Evolutionary conservation across 2,888 invertebrate species (phyloP).

Genomic region (Agrilus biguttatus): DNA sequence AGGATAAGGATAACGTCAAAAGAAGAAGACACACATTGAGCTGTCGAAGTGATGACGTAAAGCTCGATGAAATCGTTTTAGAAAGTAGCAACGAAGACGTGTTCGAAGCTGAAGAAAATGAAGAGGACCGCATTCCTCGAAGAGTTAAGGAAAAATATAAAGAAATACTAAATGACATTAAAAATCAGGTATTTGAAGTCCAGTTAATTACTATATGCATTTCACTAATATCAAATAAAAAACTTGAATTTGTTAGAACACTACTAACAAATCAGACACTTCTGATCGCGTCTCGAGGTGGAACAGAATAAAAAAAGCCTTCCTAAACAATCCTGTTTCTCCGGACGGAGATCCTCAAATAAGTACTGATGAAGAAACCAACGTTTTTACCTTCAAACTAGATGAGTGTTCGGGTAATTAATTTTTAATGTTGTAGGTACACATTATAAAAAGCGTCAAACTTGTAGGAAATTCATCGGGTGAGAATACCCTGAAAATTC

Average conservation of each 20-base stretch:
- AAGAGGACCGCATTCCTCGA: constrained; percentile 16
- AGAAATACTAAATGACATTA: constrained; percentile 16
- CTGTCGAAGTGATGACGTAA: constrained; percentile 25
- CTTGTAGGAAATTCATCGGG: no score
- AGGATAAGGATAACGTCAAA: no score
- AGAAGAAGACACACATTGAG: constrained; percentile 34
- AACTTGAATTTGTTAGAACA: background rate
- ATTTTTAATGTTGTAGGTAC: no score
- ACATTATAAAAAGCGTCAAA: no score
- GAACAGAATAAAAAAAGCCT: constrained; percentile 59
- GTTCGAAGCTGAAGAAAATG: constrained; percentile 18
- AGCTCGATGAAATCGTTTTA: constrained; percentile 22
- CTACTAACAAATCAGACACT: constrained; percentile 21
- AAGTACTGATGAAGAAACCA: constrained; percentile 12
- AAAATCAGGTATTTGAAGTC: no score
- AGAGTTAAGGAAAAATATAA: constrained; percentile 24
- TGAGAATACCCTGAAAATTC: constrained; percentile 1
- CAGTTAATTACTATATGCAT: background rate
- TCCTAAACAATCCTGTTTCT: constrained; percentile 32
- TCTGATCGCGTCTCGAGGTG: constrained; percentile 50
- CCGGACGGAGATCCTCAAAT: constrained; percentile 20
- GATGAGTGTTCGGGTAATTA: no score
- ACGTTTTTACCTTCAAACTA: constrained; percentile 4
- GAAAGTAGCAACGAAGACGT: constrained; percentile 27
- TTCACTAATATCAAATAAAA: background rate